Percentiles rank a stretch among this genome's conserved stretches.
phyloP scores from a whole-genome alignment of 2,888 invertebrate genomes.

The Mythimna lalbum region DNA sequence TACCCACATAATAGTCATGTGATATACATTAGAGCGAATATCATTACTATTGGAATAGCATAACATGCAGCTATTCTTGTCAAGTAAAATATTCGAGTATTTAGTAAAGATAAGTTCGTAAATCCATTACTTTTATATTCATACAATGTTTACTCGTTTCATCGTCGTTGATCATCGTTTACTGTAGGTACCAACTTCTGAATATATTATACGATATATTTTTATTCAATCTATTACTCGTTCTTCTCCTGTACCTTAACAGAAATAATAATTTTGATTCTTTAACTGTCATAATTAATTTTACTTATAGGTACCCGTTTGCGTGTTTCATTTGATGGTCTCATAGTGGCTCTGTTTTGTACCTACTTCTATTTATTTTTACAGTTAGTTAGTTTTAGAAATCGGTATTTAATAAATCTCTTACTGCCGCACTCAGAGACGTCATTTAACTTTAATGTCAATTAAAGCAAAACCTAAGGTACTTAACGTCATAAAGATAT shows the following conservation, averaged over 20 bases:
- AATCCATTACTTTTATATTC: neutral
- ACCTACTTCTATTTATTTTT: neutral
- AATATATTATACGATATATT: neutral
- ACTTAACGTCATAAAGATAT: too few species aligned
- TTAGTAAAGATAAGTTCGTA: conserved; percentile 5
- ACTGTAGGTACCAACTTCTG: neutral
- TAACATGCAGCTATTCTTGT: conserved; percentile 8
- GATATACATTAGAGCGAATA: conserved; percentile 53
- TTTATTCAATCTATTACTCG: neutral
- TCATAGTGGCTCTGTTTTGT: neutral
- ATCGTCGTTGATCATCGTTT: neutral
- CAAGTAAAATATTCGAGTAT: conserved; percentile 14
- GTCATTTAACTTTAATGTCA: too few species aligned
- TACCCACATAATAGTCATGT: conserved; percentile 61
- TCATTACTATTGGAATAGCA: conserved; percentile 17
- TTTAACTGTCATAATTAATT: neutral
- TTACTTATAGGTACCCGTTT: neutral
- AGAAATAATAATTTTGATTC: neutral
- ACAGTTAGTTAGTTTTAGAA: neutral
- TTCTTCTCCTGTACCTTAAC: neutral
- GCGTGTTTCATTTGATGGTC: neutral
- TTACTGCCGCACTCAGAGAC: too few species aligned
- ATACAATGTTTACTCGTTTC: neutral
- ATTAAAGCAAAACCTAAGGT: too few species aligned
- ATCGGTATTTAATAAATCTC: neutral